These are phyloP conservation scores for Calliopum simillimum DNA, from an alignment of 2,888 invertebrate species.

Conservation along the genomic window DNA sequence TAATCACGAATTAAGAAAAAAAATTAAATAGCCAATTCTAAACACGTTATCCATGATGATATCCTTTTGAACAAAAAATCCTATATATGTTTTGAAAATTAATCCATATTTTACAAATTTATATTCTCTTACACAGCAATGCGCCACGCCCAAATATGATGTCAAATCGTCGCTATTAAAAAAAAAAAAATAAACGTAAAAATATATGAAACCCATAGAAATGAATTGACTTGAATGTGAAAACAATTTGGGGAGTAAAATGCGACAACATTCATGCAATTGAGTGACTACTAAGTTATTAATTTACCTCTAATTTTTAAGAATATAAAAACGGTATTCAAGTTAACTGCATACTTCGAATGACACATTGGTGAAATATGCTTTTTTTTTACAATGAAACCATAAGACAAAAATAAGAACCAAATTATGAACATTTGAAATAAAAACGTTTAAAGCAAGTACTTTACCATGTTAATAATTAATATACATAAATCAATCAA, in stretches of 20 bases:
- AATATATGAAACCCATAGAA: not conserved
- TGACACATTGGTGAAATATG: too few relatives aligned
- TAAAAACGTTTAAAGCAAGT: too few relatives aligned
- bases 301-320: conserved; percentile 27
- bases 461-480: too few relatives aligned
- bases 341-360: conserved; percentile 13
- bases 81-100: conserved; percentile 21
- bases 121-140: conserved; percentile 59
- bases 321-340: conserved; percentile 8
- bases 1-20: not conserved
- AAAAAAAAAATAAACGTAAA: conserved; percentile 34
- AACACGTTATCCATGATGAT: conserved; percentile 4
- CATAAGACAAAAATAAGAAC: too few relatives aligned
- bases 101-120: conserved; percentile 42
- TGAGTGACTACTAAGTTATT: conserved; percentile 13
- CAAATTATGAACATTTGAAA: too few relatives aligned
- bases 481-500: too few relatives aligned
- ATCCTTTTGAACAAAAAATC: not conserved
- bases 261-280: conserved; percentile 25
- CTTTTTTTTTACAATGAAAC: too few relatives aligned
- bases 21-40: not conserved
- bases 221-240: conserved; percentile 18
- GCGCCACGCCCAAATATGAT: conserved; percentile 61
- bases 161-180: conserved; percentile 64
- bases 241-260: conserved; percentile 25